A percentile compares a stretch with the other conserved stretches of the same genome.
Conservation (phyloP, 1,140 invertebrate genomes). For the Drosophila prosaltans region DNA sequence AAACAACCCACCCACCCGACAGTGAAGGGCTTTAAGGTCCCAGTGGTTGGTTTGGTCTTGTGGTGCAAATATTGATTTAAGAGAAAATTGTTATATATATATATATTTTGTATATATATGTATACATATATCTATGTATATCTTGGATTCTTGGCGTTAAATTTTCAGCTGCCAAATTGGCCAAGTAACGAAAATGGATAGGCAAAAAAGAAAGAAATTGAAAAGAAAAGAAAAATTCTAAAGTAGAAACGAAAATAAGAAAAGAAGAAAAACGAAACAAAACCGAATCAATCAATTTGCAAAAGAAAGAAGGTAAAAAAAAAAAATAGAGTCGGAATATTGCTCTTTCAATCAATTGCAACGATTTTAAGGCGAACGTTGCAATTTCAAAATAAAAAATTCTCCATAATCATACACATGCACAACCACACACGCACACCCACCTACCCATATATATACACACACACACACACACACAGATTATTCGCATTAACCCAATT, state of each 20-base stretch:
- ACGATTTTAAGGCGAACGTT: not conserved
- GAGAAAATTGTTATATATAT: conserved; percentile 33
- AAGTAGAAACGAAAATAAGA: not conserved
- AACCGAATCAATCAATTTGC: not conserved
- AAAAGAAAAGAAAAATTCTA: conserved; percentile 22
- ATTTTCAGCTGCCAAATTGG: conserved; percentile 8
- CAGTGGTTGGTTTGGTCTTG: conserved; percentile 1
- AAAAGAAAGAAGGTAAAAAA: too few relatives aligned
- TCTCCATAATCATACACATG: conserved; percentile 7
- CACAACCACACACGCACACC: not conserved
- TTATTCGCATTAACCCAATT: conserved; percentile 49
- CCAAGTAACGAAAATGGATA: conserved; percentile 10
- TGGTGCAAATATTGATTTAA: conserved; percentile 57
- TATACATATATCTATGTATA: conserved; percentile 4
- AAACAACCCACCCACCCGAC: conserved; percentile 12
- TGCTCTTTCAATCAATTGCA: too few relatives aligned
- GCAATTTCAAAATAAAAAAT: conserved; percentile 24
- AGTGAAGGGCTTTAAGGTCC: conserved; percentile 15
- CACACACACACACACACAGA: not conserved
- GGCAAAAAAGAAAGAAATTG: conserved; percentile 8
- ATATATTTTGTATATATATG: conserved; percentile 1
- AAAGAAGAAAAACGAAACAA: not conserved
- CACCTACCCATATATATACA: not conserved
- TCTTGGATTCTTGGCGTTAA: not conserved
- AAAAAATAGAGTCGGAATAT: too few relatives aligned